These are phyloP conservation scores for Lithosia quadra DNA, from an alignment of 2,888 invertebrate genomes.

Conservation along the genomic window DNA sequence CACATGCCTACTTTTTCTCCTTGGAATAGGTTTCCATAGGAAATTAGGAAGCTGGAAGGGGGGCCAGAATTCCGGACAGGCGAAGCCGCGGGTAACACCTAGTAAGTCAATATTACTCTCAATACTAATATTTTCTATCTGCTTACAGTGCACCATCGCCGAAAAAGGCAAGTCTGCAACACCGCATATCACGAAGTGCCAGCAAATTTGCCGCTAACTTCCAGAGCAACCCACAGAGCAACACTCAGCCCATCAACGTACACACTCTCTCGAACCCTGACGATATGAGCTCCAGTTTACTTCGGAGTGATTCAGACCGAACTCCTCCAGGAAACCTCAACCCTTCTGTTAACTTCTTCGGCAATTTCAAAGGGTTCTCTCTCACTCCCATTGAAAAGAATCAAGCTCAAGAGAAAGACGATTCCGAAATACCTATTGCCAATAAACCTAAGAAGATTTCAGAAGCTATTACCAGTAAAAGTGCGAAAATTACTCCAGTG, in stretches of 20 bases:
- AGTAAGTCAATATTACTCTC: background rate
- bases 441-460: conserved; percentile 42
- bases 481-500: conserved; percentile 86
- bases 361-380: conserved; percentile 95
- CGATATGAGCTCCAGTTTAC: conserved; percentile 90
- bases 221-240: conserved; percentile 72
- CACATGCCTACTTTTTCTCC: too few species aligned
- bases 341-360: conserved; percentile 90
- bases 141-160: conserved; percentile 77
- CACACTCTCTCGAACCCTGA: conserved; percentile 88
- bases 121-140: conserved; percentile 17
- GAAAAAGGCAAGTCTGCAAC: conserved; percentile 79
- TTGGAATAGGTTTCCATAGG: too few species aligned
- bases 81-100: too few species aligned
- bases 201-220: conserved; percentile 82
- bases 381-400: conserved; percentile 89
- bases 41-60: too few species aligned
- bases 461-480: conserved; percentile 65
- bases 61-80: too few species aligned
- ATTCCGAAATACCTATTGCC: conserved; percentile 38
- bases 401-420: conserved; percentile 56
- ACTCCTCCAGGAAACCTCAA: conserved; percentile 81
- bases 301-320: conserved; percentile 84
- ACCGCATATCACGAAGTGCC: conserved; percentile 78
- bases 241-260: conserved; percentile 76